These are phyloP conservation scores for Athripsodes cinereus DNA, from an alignment of 2,888 invertebrate species.

Conservation along the genomic window DNA sequence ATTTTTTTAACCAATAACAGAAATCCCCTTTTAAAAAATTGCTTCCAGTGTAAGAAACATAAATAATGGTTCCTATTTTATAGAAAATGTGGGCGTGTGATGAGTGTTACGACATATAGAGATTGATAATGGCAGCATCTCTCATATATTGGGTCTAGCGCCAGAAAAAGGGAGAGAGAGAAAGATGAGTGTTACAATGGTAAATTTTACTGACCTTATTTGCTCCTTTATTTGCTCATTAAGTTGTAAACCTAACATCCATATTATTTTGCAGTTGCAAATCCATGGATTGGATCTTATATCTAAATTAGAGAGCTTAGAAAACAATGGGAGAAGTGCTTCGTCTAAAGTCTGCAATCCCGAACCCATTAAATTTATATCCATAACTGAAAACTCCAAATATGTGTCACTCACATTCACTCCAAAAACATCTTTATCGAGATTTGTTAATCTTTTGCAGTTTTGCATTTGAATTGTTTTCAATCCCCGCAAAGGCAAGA, in stretches of 20 bases:
- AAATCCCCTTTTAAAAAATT: too few relatives aligned
- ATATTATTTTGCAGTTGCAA: slow-evolving; percentile 56
- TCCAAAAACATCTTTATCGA: slow-evolving; percentile 45
- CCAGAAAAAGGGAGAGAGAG: too few relatives aligned
- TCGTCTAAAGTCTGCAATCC: slow-evolving; percentile 39
- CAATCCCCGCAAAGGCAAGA: slow-evolving; percentile 49
- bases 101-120: too few relatives aligned
- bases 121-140: too few relatives aligned
- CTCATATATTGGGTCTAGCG: too few relatives aligned
- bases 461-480: slow-evolving; percentile 49
- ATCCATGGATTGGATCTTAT: slow-evolving; percentile 58
- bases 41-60: too few relatives aligned
- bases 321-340: slow-evolving; percentile 42
- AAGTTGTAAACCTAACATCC: slow-evolving; percentile 39
- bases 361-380: slow-evolving; percentile 44
- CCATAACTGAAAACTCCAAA: slow-evolving; percentile 42
- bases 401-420: slow-evolving; percentile 39
- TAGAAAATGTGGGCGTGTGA: too few relatives aligned
- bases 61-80: too few relatives aligned
- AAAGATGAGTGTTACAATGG: too few relatives aligned
- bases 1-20: too few relatives aligned
- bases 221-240: not conserved
- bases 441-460: slow-evolving; percentile 46
- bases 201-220: not conserved
- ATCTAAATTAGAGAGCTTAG: slow-evolving; percentile 43